Evolutionary conservation across 2,888 invertebrate species (phyloP).

Genomic region (Coelopa pilipes): DNA sequence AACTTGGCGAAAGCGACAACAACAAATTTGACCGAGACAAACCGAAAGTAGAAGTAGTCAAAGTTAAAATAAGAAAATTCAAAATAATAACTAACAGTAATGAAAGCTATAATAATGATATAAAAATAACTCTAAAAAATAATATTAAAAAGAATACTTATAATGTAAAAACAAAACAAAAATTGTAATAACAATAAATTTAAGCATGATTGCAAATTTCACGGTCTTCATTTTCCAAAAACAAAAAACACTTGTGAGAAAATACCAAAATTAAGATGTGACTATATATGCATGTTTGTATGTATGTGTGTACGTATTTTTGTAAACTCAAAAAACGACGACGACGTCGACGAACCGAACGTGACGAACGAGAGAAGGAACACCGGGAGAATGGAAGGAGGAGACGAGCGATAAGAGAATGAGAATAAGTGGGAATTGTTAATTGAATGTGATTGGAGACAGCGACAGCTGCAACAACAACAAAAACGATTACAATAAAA

Average conservation of each 20-base stretch:
- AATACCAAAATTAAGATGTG: constrained; percentile 1
- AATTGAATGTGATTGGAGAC: constrained; percentile 9
- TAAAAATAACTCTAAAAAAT: neutral
- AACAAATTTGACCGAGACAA: no score
- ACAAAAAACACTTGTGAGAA: neutral
- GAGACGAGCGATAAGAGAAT: neutral
- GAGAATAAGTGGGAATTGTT: neutral
- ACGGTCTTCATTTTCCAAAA: neutral
- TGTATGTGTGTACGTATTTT: no score
- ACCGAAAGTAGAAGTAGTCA: no score
- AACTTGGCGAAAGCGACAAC: no score
- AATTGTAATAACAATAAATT: neutral
- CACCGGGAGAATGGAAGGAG: no score
- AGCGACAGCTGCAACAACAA: neutral
- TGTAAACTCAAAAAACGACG: no score
- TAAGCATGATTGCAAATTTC: neutral
- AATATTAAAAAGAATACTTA: neutral
- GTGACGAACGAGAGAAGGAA: no score
- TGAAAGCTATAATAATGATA: neutral
- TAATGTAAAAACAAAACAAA: no score
- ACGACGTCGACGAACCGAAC: no score
- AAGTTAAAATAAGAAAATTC: no score
- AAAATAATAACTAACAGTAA: neutral
- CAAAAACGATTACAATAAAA: no score
- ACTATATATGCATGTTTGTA: no score